Base-by-base conservation (phyloP, 1,140 invertebrate species). In the Drosophila virilis region DNA sequence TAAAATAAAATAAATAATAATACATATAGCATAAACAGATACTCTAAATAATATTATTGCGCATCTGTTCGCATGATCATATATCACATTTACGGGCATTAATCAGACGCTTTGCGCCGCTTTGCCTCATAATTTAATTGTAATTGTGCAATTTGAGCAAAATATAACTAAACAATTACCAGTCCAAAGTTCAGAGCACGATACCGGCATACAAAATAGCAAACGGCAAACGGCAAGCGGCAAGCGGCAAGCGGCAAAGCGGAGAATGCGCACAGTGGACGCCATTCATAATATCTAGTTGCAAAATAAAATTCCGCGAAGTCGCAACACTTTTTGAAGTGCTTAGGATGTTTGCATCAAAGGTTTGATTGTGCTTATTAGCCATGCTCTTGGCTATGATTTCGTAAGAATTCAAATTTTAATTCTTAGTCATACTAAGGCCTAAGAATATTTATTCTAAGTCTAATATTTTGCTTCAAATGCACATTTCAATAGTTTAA, bases 61-160 rank as follows among this genome's bases (percentile, higher is more conserved):
- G 57, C 57, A 59, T 59, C 57, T 59, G 57, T 59, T 46, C 13
- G 28, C 28, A 9, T 46, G 45, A 46, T 62, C 70, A 52, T 59
- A 68, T 73, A 54, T 60, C 70, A 60, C 64, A 73, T 73, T 73
- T 60, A 60, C 64, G 46, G 64, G 38, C 55, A 73, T 73, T 72
- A 72, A 72, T 66, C 69, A 72, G 69, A 50, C 69, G 54, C 68
- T 76, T 78, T 48, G 52, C 46, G 28, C 22, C 38, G 46, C 35
- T 68, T 59, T 67, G 55, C 32, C 62, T 60, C 64, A 62, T 73
- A 67, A 59, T 59, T 77, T 66, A 61, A 61, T 77, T 73, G 58
- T 54, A 82, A 67, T 58, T 61, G 70, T 46, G 51, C 58, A 42
- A 74, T 64, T 75, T 75, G 35, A 60, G 65, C 57, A 60, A 60